Base-by-base conservation (phyloP, 2,113 vertebrate species). In the Plecturocebus donacophilus region DNA sequence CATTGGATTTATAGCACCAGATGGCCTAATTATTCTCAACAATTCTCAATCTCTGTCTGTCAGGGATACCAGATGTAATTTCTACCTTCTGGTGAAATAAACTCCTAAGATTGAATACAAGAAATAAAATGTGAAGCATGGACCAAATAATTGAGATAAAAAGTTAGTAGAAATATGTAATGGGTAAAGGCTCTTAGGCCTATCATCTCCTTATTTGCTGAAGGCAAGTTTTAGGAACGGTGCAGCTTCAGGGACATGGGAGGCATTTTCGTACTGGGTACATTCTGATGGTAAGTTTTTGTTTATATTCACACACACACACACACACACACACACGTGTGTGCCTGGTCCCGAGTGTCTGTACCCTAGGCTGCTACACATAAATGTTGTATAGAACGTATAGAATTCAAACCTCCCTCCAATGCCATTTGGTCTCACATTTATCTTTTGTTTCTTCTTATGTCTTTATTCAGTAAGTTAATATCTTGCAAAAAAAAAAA, bases 1-100 rank as follows among this genome's bases (percentile, higher is more conserved):
- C 66, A 6, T 77, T 13, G 6, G 87, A 71, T 97, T 83, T 96
- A 93, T 54, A 66, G 52, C 12, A 92, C 68, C 52, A 54, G 81
- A 71, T 95, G 77, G 89, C 38, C 98, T 97, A 96, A 96, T 87
- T 91, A 97, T 90, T 96, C 54, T 32, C 0, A 30, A 40, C 23
- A 54, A 64, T 97, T 98, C 89, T 95, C 91, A 93, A 92, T 90
- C 96, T 96, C 95, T 93, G 95, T 96, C 96, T 97, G 54, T 93
- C 95, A 38, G 80, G 58, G 54, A 98, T 82, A 93, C 1, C 5
- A 98, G 90, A 56, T 76, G 4, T 47, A 94, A 40, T 89, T 94
- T 97, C 96, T 92, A 97, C 91, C 95, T 94, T 97, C 80, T 84
- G 71, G 10, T 73, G 52, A 93, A 89, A 97, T 95, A 94, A 61